These are phyloP conservation scores for Nasua narica DNA, from an alignment of 2,797 vertebrate genomes.

Conservation along the genomic window DNA sequence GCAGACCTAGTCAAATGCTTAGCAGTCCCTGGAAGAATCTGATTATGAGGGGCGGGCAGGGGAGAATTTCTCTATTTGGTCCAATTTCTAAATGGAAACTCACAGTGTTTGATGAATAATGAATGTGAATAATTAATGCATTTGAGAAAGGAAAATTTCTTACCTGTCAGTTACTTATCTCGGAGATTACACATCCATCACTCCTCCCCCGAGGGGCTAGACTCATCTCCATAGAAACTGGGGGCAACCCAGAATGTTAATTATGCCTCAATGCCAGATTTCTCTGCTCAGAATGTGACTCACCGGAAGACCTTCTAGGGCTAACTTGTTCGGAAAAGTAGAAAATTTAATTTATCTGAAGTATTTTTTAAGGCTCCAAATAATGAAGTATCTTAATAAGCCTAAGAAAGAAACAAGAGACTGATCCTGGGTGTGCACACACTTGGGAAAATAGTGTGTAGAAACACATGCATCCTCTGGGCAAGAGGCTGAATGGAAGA, in stretches of 20 bases:
- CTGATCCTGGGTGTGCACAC: not conserved
- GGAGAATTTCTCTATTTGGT: conserved; percentile 57
- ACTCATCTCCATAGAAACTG: conserved; percentile 79
- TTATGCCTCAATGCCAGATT: conserved; percentile 65
- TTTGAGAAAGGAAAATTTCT: conserved; percentile 71
- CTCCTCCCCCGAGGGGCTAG: conserved; percentile 58
- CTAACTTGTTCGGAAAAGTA: conserved; percentile 60
- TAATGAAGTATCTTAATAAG: conserved; percentile 49
- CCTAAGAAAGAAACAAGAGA: conserved; percentile 34
- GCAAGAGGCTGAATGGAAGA: not conserved
- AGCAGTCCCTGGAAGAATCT: conserved; percentile 2
- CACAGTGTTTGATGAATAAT: conserved; percentile 71
- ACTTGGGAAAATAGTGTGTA: not conserved
- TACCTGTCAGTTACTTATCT: conserved; percentile 78
- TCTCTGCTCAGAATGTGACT: conserved; percentile 63
- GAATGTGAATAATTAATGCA: conserved; percentile 76
- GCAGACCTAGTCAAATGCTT: not conserved
- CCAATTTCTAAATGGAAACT: conserved; percentile 67
- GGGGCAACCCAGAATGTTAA: conserved; percentile 74
- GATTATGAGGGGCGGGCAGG: not conserved
- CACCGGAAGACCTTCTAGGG: conserved; percentile 63
- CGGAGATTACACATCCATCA: conserved; percentile 75
- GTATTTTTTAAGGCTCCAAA: conserved; percentile 46
- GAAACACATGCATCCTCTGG: not conserved
- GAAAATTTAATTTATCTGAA: conserved; percentile 55